Evolutionary conservation across 2,888 invertebrate genomes (phyloP).

Genomic region (Drosophila monieri): DNA sequence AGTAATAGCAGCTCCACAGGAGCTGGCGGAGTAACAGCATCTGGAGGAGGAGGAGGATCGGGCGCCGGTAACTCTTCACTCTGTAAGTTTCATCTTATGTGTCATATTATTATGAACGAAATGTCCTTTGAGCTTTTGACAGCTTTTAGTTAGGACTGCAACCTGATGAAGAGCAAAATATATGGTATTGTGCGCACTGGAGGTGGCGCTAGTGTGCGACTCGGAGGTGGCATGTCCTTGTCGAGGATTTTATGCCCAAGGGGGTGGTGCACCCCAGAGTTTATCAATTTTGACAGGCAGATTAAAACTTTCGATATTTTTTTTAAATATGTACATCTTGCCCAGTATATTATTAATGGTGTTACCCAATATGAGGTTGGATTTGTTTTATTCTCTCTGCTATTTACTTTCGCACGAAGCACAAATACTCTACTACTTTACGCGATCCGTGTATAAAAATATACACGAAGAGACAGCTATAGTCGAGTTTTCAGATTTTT

Average conservation of each 20-base stretch:
- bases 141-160: conserved; percentile 72
- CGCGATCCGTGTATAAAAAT: too few species aligned
- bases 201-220: conserved; percentile 39
- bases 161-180: conserved; percentile 42
- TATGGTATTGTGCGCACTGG: conserved; percentile 7
- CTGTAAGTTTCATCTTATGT: conserved; percentile 66
- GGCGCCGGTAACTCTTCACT: conserved; percentile 57
- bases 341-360: too few species aligned
- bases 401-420: too few species aligned
- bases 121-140: conserved; percentile 59
- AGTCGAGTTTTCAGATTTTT: too few species aligned
- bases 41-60: conserved; percentile 22
- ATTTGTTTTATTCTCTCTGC: too few species aligned
- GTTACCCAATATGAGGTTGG: too few species aligned
- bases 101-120: conserved; percentile 12
- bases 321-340: too few species aligned
- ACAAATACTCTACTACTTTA: too few species aligned
- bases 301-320: background rate
- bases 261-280: background rate
- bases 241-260: background rate
- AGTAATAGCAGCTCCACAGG: conserved; percentile 69
- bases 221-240: conserved; percentile 15
- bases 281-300: background rate
- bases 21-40: conserved; percentile 29
- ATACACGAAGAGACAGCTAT: too few species aligned